A percentile compares a stretch with the other conserved stretches of the same genome.
phyloP scores from a whole-genome alignment of 2,888 invertebrate genomes.

The Drosophila neonasuta region DNA sequence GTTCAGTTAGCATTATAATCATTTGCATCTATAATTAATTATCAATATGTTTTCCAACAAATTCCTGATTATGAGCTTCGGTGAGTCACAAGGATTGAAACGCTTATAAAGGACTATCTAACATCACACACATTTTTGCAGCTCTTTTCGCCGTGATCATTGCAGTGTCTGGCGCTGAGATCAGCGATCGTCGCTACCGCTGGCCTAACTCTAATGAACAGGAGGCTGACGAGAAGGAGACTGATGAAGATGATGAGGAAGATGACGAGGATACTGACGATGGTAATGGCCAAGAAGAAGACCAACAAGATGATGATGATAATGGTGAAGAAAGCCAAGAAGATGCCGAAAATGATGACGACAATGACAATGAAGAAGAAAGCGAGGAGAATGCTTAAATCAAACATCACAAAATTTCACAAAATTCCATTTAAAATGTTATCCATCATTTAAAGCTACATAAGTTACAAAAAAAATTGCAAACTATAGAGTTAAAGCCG shows the following conservation, averaged over 20 bases:
- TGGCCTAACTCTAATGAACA: slow-evolving; percentile 54
- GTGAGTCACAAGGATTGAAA: slow-evolving; percentile 35
- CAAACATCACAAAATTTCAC: not conserved
- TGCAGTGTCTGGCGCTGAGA: slow-evolving; percentile 31
- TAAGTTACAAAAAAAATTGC: not conserved
- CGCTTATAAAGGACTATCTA: not conserved
- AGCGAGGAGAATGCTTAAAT: slow-evolving; percentile 23
- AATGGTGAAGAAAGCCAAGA: slow-evolving; percentile 9
- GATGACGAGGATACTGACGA: slow-evolving; percentile 11
- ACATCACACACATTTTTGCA: slow-evolving; percentile 6
- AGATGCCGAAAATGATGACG: slow-evolving; percentile 1
- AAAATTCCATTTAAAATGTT: slow-evolving; percentile 22
- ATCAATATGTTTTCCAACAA: slow-evolving; percentile 58
- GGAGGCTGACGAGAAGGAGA: slow-evolving; percentile 9
- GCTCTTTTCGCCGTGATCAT: slow-evolving; percentile 63
- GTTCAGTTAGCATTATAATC: slow-evolving; percentile 40
- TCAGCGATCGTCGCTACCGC: slow-evolving; percentile 69
- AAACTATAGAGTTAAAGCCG: not conserved
- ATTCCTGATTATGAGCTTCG: slow-evolving; percentile 57
- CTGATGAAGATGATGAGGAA: slow-evolving; percentile 10
- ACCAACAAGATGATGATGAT: not conserved
- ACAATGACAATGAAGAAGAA: not conserved
- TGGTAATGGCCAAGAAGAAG: not conserved
- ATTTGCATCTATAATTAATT: slow-evolving; percentile 19
- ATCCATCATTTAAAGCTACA: slow-evolving; percentile 13